Evolutionary conservation across 2,888 invertebrate species (phyloP).

Genomic region (Nemotelus nigrinus): DNA sequence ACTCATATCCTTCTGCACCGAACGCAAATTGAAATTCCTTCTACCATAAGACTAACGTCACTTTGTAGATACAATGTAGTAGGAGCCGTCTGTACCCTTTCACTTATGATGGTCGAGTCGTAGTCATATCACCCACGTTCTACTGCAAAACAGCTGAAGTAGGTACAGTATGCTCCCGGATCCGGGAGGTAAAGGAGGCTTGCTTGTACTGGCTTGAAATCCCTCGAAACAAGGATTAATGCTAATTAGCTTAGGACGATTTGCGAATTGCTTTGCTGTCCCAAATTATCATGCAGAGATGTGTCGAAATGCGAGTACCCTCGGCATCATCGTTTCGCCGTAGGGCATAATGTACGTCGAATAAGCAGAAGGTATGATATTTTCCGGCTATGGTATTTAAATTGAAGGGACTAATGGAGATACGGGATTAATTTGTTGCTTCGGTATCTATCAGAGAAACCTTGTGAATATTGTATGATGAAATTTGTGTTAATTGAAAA

Average conservation of each 20-base stretch:
- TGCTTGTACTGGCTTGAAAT: background rate
- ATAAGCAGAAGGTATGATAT: background rate
- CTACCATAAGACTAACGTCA: conserved; percentile 11
- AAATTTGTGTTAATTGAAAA: conserved; percentile 51
- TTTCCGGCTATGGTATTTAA: conserved; percentile 32
- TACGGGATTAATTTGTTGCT: conserved; percentile 42
- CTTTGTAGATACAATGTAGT: conserved; percentile 14
- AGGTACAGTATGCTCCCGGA: too few relatives aligned
- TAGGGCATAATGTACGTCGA: conserved; percentile 21
- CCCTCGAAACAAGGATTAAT: conserved; percentile 43
- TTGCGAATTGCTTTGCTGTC: conserved; percentile 51
- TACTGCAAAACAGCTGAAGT: background rate
- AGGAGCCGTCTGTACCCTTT: background rate
- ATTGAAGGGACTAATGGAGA: conserved; percentile 50
- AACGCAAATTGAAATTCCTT: conserved; percentile 38
- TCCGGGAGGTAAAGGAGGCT: too few relatives aligned
- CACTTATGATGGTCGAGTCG: background rate
- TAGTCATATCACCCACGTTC: background rate
- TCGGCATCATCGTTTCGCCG: conserved; percentile 31
- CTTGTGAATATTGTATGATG: conserved; percentile 48
- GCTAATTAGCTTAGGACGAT: conserved; percentile 51
- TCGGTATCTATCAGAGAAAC: conserved; percentile 17
- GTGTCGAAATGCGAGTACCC: conserved; percentile 20
- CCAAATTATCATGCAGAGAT: conserved; percentile 46
- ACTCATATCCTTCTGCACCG: conserved; percentile 17